A percentile compares a stretch with the other conserved stretches of the same genome.
phyloP scores from a whole-genome alignment of 1,140 invertebrate genomes.

The Drosophila aff. region DNA sequence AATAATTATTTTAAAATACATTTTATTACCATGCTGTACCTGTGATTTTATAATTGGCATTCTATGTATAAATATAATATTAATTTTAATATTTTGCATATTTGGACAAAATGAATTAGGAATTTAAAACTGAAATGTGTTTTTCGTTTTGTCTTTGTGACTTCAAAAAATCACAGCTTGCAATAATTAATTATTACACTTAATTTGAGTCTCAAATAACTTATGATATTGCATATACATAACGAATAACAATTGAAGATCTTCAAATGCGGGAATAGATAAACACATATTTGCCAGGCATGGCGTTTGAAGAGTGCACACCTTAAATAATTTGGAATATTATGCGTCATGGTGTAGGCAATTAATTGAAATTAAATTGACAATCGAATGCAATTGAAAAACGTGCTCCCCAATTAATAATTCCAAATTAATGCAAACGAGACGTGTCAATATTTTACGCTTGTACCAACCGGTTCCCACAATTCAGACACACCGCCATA shows the following conservation, averaged over 20 bases:
- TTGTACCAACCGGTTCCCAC: slow-evolving; percentile 25
- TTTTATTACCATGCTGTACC: not conserved
- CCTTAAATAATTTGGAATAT: not conserved
- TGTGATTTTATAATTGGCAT: too few relatives aligned
- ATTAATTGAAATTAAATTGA: slow-evolving; percentile 2
- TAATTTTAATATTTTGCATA: not conserved
- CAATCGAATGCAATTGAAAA: slow-evolving; percentile 29
- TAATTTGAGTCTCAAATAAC: too few relatives aligned
- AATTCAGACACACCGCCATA: not conserved
- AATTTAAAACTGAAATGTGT: too few relatives aligned
- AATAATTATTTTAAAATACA: not conserved
- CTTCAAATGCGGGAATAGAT: not conserved
- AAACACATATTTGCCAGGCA: not conserved
- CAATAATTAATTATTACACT: not conserved
- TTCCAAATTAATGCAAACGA: slow-evolving; percentile 33
- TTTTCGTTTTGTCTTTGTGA: too few relatives aligned
- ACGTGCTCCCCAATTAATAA: slow-evolving; percentile 42
- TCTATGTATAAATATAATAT: not conserved
- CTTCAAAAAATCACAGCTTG: too few relatives aligned
- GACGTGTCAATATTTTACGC: slow-evolving; percentile 45
- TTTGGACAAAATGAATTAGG: not conserved
- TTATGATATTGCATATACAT: not conserved
- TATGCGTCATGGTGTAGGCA: not conserved
- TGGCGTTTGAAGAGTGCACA: not conserved
- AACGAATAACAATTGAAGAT: not conserved